Percentiles rank a stretch among this genome's conserved stretches.
Conservation (phyloP, 2,888 invertebrate species). For the Rhimphoctona megacephalus region DNA sequence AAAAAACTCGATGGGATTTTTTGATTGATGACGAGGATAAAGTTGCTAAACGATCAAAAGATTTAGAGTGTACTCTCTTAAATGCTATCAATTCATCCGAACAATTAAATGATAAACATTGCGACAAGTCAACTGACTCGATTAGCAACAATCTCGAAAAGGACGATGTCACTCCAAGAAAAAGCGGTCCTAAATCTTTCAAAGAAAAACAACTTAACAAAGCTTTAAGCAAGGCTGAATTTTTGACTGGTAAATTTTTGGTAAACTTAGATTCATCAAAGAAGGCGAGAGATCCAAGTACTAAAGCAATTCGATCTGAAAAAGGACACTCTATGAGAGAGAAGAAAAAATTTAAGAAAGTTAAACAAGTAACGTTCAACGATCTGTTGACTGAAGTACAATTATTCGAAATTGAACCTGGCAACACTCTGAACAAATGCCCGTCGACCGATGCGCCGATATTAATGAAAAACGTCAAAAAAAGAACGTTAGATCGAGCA, state of each 20-base stretch:
- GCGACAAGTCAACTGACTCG: neutral
- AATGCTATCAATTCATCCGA: neutral
- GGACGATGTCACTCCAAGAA: neutral
- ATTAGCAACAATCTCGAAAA: neutral
- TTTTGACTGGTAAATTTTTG: conserved; percentile 4
- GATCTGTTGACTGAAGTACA: conserved; percentile 62
- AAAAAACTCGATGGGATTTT: conserved; percentile 87
- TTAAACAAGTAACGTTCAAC: conserved; percentile 76
- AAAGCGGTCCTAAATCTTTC: neutral
- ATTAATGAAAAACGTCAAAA: conserved; percentile 64
- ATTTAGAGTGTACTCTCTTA: neutral
- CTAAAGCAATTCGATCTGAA: neutral
- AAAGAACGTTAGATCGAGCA: conserved; percentile 74
- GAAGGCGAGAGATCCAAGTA: conserved; percentile 34
- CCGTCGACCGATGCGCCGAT: conserved; percentile 79
- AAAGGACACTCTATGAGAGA: neutral
- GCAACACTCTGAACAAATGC: conserved; percentile 74
- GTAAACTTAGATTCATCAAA: conserved; percentile 17
- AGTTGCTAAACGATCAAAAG: conserved; percentile 8
- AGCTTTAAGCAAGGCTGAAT: neutral
- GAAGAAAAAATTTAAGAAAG: neutral
- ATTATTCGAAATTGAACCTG: conserved; percentile 72
- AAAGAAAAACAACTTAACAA: neutral
- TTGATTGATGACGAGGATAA: conserved; percentile 76
- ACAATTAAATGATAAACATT: neutral